Evolutionary conservation across 2,888 invertebrate species (phyloP), one percentile per base, ranked within the genome.

Genomic region (Microctonus aethiopoides): DNA sequence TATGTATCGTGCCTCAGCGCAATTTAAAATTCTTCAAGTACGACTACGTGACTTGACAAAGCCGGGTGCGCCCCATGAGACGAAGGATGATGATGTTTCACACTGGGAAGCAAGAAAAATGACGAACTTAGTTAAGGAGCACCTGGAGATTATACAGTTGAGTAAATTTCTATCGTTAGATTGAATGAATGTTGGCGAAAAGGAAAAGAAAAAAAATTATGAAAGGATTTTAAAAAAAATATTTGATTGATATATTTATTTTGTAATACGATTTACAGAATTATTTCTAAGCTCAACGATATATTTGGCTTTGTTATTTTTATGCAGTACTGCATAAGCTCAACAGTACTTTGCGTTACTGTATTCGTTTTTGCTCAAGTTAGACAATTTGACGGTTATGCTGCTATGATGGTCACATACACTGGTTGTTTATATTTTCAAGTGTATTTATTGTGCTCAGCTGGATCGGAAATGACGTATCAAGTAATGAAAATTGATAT

Each of bases 371-470:
- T 74, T 39, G 69, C 74, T 26, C 69, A 70, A 5, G 71, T 71
- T 66, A 71, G 63, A 36, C 39, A 68, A 56, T 59, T 56, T 4
- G 72, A 71, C 54, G 36, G 67, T 34, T 69, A 68, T 62, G 73
- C 71, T 60, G 32, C 62, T 6, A 72, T 74, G 60, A 60, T 74
- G 24, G 56, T 70, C 22, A 63, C 70, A 0, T 77, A 75, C 57
- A 54, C 73, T 9, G 16, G 13, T 16, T 74, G 76, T 61, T 57
- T 74, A 71, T 13, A 76, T 29, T 54, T 73, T 0, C 80, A 82
- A 68, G 78, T 82, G 41, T 79, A 77, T 51, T 75, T 79, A n/a
- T 74, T 80, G 56, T 81, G 81, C 51, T 81, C 81, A 79, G 77
- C 76, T 26, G 82, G 81, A 11, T 80, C 80, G 57, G 79, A 81